Conservation (phyloP, 2,888 invertebrate species). For the Abrostola triplasia region DNA sequence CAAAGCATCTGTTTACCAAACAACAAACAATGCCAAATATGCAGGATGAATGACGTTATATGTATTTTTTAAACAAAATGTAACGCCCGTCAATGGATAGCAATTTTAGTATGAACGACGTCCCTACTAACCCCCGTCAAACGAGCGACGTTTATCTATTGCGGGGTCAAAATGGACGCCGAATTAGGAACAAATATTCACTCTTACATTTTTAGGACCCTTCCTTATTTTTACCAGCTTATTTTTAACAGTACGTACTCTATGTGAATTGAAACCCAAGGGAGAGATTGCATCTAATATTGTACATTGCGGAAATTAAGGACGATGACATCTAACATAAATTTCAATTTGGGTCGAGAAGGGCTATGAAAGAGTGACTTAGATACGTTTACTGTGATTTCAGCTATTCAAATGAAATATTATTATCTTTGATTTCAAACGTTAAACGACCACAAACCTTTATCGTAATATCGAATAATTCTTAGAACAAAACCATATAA, state of each 20-base stretch:
- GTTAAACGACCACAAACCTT: not conserved
- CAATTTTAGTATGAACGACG: slow-evolving; percentile 64
- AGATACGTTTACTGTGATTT: slow-evolving; percentile 61
- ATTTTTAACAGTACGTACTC: slow-evolving; percentile 57
- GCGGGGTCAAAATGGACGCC: slow-evolving; percentile 62
- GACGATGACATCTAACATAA: slow-evolving; percentile 80
- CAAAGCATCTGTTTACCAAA: slow-evolving; percentile 18
- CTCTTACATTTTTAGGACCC: slow-evolving; percentile 47
- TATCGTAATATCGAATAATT: not conserved
- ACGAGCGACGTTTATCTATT: slow-evolving; percentile 67
- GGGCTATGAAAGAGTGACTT: slow-evolving; percentile 69
- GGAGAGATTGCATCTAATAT: slow-evolving; percentile 83
- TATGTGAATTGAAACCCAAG: slow-evolving; percentile 74
- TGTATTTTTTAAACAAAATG: slow-evolving; percentile 59
- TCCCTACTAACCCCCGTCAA: slow-evolving; percentile 66
- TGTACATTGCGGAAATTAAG: slow-evolving; percentile 85
- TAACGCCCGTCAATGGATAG: slow-evolving; percentile 46
- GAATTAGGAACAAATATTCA: slow-evolving; percentile 60
- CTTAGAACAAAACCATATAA: not conserved
- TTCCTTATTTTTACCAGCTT: slow-evolving; percentile 41
- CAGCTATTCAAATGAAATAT: slow-evolving; percentile 52
- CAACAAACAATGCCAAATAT: slow-evolving; percentile 26
- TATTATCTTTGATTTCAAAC: slow-evolving; percentile 41
- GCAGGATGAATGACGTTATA: slow-evolving; percentile 56
- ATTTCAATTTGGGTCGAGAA: slow-evolving; percentile 82